Base-by-base conservation (phyloP, 1,140 invertebrate species). In the Heliothis virescens region DNA sequence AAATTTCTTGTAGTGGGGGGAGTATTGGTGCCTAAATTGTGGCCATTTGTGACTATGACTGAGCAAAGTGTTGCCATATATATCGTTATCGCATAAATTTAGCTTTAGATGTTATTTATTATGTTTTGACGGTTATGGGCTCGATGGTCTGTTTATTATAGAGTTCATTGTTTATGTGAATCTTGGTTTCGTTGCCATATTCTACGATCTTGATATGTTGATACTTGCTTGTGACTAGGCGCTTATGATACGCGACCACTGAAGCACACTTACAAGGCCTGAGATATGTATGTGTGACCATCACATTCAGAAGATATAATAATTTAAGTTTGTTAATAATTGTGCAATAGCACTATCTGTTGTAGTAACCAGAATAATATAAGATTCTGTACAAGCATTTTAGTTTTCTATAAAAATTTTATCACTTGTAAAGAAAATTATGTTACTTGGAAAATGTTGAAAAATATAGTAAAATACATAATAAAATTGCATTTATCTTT, bases 21-120 rank as follows among this genome's bases (percentile, higher is more conserved):
- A 71, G 48, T 26, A 53, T 71, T 53, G 67, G 69, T 72, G 69
- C 69, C 69, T 74, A 74, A 74, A 59, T 50, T 59, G 72, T 48
- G 53, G 52, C 52, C 50, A 57, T 57, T 12, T 57, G 53, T 59
- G 72, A 60, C n/a, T 3, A 53, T 47, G 71, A 73, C 72, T 74
- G 74, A 76, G 18, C 41, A 76, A 41, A 41, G 18, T 29, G 73
- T 48, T 76, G 74, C 74, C 74, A 76, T 76, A 50, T 48, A 65
- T 71, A 71, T 53, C 48, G 41, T 63, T 65, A 63, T 53, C 74
- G 60, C 15, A 76, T 63, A 76, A 71, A 53, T 10, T 7, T 75
- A 76, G 74, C 48, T 76, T 50, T 63, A 76, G 73, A 63, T 50
- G 29, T 65, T 76, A 76, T 55, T 76, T 76, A 75, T 60, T 74